Evolutionary conservation across 2,888 invertebrate species (phyloP), one percentile per base, ranked within the genome.

Genomic region (Ephialtes manifestator): DNA sequence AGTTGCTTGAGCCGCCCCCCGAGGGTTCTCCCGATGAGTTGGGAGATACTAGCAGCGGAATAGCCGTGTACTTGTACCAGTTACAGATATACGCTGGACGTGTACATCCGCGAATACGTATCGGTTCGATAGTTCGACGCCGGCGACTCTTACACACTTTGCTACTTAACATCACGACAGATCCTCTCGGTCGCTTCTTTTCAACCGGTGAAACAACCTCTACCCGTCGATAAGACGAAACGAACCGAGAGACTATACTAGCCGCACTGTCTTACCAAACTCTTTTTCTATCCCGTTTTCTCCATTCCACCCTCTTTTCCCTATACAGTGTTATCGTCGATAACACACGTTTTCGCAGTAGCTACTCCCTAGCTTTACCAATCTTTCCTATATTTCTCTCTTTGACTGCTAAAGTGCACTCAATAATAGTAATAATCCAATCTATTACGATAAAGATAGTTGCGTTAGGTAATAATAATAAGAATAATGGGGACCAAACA

Each of bases 261-360:
- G 35, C 63, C 39, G n/a, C 63, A 35, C 18, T 28, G 24, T 24
- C 24, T 24, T 24, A 2, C 24, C 24, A 24, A 24, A 24, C 46
- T 58, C 35, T 35, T 28, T 20, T 43, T 63, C 11, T 58, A 35
- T 35, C 53, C 43, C n/a, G 76, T 74, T 58, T 70, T 81, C 76
- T 63, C 81, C 39, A 43, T 18, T 68, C 58, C 31, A 11, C 48
- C 60, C 53, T 39, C 72, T 43, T 63, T 35, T 48, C 51, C 53
- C 72, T 58, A 63, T 80, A 81, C 81, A 81, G 83, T 68, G 68
- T 75, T 87, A 82, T 87, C 78, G 83, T 76, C 81, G 87, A 88
- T 88, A 86, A 89, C 89, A 84, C 85, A 81, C 83, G 86, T 87
- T 83, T 83, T 78, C 60, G 78, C 78, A 68, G 83, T 78, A 78